Evolutionary conservation across 23 tunicate species (phyloP).

Genomic region (Diplosoma virens): DNA sequence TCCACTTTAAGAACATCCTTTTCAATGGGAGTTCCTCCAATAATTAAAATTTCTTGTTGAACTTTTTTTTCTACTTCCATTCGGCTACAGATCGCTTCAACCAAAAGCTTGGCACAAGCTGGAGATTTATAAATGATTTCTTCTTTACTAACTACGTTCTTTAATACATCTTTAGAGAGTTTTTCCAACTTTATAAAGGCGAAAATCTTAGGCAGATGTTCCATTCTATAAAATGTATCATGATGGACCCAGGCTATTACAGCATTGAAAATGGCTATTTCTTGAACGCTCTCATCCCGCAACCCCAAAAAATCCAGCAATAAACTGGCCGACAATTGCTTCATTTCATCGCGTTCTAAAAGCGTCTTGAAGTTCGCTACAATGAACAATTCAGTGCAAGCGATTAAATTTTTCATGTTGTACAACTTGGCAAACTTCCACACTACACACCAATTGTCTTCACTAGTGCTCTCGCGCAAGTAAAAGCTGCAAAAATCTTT

Average conservation of each 20-base stretch:
- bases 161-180: background rate
- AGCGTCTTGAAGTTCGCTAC: background rate
- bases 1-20: background rate
- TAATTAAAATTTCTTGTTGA: background rate
- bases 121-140: background rate
- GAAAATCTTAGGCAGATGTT: background rate
- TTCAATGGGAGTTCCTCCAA: slow-evolving; percentile 24
- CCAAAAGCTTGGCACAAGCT: slow-evolving; percentile 3
- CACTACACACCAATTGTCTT: slow-evolving; percentile 3
- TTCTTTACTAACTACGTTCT: background rate
- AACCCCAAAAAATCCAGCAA: slow-evolving; percentile 1
- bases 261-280: slow-evolving; percentile 6
- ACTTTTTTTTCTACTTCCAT: background rate
- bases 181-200: background rate
- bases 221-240: background rate
- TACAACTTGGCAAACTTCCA: slow-evolving; percentile 20
- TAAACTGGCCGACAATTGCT: background rate
- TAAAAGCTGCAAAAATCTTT: background rate
- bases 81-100: background rate
- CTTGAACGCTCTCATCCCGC: background rate
- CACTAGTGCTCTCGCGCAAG: background rate
- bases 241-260: slow-evolving; percentile 1
- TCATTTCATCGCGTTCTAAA: background rate
- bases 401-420: background rate
- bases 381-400: background rate